Evolutionary conservation across 1,140 invertebrate species (phyloP).

Genomic region (Solenopsis invicta): DNA sequence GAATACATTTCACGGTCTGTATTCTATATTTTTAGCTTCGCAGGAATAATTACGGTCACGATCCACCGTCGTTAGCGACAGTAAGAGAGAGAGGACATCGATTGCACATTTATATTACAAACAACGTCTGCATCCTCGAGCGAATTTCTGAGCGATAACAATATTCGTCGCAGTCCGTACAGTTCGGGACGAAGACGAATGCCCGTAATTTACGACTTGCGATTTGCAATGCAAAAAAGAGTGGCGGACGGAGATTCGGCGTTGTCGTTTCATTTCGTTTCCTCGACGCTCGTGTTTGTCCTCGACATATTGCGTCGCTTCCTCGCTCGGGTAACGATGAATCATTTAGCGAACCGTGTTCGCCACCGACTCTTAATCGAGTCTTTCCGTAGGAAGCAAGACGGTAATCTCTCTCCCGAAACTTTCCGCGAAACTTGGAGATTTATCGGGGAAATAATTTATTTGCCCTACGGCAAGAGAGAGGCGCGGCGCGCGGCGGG

Average conservation of each 20-base stretch:
- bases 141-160: not conserved
- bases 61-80: slow-evolving; percentile 3
- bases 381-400: slow-evolving; percentile 59
- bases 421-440: slow-evolving; percentile 61
- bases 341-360: slow-evolving; percentile 57
- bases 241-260: slow-evolving; percentile 25
- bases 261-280: slow-evolving; percentile 48
- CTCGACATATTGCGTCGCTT: slow-evolving; percentile 41
- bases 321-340: slow-evolving; percentile 51
- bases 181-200: slow-evolving; percentile 39
- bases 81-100: slow-evolving; percentile 18
- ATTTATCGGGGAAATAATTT: slow-evolving; percentile 66
- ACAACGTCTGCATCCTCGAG: slow-evolving; percentile 21
- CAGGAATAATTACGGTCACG: slow-evolving; percentile 30
- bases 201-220: slow-evolving; percentile 42
- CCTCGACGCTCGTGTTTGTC: slow-evolving; percentile 30
- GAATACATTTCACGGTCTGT: not conserved
- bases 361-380: slow-evolving; percentile 58
- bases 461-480: slow-evolving; percentile 24
- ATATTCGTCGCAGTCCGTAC: slow-evolving; percentile 10
- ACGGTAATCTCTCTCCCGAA: slow-evolving; percentile 55
- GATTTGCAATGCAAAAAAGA: slow-evolving; percentile 61
- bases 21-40: slow-evolving; percentile 17
- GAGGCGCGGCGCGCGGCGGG: too few relatives aligned
- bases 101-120: slow-evolving; percentile 26